Conservation (phyloP, 1,140 invertebrate species). For the Semibalanus balanoides region DNA sequence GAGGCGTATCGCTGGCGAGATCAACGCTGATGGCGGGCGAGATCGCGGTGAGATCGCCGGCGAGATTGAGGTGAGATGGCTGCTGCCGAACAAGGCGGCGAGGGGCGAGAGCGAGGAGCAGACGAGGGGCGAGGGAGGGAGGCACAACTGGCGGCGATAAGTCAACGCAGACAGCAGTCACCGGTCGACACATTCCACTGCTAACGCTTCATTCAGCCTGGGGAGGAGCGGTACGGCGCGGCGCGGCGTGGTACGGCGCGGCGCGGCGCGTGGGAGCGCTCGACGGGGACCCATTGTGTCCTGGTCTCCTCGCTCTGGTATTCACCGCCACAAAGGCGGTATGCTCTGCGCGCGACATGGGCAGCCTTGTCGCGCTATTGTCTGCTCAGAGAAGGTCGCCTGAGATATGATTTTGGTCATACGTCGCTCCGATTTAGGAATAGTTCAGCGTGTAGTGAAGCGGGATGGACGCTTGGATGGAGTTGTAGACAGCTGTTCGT, state of each 20-base stretch:
- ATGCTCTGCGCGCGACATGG: background rate
- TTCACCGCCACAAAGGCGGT: background rate
- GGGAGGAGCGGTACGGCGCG: too few species aligned
- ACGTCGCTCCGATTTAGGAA: background rate
- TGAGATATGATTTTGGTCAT: background rate
- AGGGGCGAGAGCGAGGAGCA: too few species aligned
- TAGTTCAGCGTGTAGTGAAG: background rate
- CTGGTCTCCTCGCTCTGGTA: background rate
- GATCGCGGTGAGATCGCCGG: too few species aligned
- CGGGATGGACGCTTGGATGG: background rate
- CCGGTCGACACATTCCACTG: background rate
- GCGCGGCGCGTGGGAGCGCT: background rate
- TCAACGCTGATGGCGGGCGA: too few species aligned
- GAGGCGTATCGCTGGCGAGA: too few species aligned
- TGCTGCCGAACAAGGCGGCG: too few species aligned
- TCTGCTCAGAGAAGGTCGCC: background rate
- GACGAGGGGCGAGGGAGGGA: background rate
- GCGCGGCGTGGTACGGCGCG: too few species aligned
- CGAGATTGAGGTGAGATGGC: too few species aligned
- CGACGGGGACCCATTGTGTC: background rate
- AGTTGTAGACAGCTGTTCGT: too few species aligned
- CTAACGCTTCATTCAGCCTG: background rate
- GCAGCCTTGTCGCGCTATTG: background rate
- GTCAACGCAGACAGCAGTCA: background rate
- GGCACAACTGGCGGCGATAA: background rate